These are phyloP conservation scores for Urocyon cinereoargenteus DNA, from an alignment of 2,797 vertebrate species.

Conservation along the genomic window DNA sequence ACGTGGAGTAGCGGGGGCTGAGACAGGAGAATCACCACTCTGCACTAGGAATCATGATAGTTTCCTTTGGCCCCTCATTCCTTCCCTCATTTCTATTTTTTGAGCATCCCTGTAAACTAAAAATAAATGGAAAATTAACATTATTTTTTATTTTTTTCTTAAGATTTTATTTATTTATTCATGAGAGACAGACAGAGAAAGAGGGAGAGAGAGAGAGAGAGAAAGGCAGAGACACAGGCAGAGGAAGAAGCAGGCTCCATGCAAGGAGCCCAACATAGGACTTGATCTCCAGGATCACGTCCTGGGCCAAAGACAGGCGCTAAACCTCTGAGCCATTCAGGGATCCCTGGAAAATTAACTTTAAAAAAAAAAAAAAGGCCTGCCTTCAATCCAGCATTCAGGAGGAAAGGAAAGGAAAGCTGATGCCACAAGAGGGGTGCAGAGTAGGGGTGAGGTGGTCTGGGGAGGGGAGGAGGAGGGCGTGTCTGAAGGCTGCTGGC, in stretches of 20 bases:
- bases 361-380: not conserved
- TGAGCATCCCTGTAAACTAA: not conserved
- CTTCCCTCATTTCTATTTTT: not conserved
- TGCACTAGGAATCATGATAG: not conserved
- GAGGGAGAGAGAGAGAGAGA: too few species aligned
- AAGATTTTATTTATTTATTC: too few species aligned
- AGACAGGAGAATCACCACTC: not conserved
- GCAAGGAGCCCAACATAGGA: too few species aligned
- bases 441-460: not conserved
- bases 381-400: not conserved
- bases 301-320: too few species aligned
- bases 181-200: too few species aligned
- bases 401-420: not conserved
- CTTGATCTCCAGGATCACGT: too few species aligned
- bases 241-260: too few species aligned
- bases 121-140: not conserved
- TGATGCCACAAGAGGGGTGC: not conserved
- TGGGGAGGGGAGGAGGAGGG: accelerated
- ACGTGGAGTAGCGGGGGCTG: not conserved
- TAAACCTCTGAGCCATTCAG: too few species aligned
- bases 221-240: too few species aligned
- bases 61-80: not conserved
- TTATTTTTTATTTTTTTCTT: not conserved
- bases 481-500: not conserved
- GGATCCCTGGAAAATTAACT: too few species aligned